Percentiles rank a stretch among this genome's conserved stretches.
Conservation (phyloP, 2,113 vertebrate genomes). For the Sander vitreus region DNA sequence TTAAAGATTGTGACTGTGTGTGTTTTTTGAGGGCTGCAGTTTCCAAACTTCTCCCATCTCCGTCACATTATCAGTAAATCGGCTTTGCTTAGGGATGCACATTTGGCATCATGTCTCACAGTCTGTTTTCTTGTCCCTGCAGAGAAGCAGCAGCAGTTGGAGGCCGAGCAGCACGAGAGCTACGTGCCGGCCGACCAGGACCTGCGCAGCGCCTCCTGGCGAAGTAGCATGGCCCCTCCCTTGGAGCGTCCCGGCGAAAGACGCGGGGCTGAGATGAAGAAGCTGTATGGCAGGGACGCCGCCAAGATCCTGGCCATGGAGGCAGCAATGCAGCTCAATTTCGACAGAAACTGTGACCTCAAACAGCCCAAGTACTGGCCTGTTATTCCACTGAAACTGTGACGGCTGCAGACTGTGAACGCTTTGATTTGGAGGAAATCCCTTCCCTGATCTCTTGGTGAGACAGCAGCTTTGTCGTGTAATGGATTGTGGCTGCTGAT, state of each 20-base stretch:
- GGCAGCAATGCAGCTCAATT: conserved; percentile 92
- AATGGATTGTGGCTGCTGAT: conserved; percentile 5
- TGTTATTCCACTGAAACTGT: conserved; percentile 94
- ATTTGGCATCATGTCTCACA: too few species aligned
- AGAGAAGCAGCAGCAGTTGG: conserved; percentile 93
- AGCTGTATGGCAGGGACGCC: conserved; percentile 88
- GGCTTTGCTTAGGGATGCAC: too few species aligned
- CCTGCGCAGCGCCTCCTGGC: conserved; percentile 76
- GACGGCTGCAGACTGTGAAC: conserved; percentile 24
- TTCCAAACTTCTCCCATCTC: neutral
- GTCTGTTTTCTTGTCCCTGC: conserved; percentile 21
- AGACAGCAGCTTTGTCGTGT: neutral
- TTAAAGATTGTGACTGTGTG: neutral
- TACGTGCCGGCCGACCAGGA: conserved; percentile 92
- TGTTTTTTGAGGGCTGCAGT: neutral
- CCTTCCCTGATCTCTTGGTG: neutral
- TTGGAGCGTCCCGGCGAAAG: conserved; percentile 89
- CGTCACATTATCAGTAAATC: neutral
- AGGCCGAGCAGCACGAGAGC: conserved; percentile 82
- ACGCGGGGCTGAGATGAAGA: conserved; percentile 90
- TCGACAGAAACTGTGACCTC: conserved; percentile 92
- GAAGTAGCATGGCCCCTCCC: conserved; percentile 83
- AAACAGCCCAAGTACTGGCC: conserved; percentile 97
- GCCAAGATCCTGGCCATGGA: conserved; percentile 95
- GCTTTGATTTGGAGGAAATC: conserved; percentile 1